Evolutionary conservation across 2,888 invertebrate species (phyloP), one percentile per base, ranked within the genome.

Genomic region (Drosophila anceps): DNA sequence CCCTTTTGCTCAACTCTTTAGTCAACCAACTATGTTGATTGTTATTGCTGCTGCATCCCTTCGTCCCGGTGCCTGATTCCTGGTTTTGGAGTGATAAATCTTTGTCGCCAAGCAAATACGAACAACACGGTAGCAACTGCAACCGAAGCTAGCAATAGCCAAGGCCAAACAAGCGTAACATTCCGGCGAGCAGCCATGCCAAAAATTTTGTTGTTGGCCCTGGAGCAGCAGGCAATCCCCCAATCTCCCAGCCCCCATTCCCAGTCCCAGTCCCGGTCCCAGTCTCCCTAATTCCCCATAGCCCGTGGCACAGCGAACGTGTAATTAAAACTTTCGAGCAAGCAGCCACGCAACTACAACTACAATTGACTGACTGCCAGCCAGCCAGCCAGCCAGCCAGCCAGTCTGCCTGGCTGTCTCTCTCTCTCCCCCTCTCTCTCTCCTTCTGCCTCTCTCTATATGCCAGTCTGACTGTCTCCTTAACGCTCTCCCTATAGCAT

Each of bases 321-420:
- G 92, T 91, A 91, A 91, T 91, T 92, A 91, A 92, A 91, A 91
- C 88, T 91, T 92, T 91, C 50, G 88, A 86, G 91, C 88, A 91
- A 86, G 50, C 91, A 90, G 85, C 81, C 87, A 75, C 80, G 79
- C 80, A 79, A 84, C 69, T 64, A 75, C 66, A 75, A 80, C 81
- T 81, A 82, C 79, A 82, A 86, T 84, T 90, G 90, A 84, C 81
- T 76, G 84, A 82, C 75, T 84, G 66, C 70, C 81, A 73, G 76
- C 37, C 62, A 55, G 58, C 1, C n/a, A n/a, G 66, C 70, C 81
- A 73, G 76, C 37, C 62, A 55, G 58, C 1, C n/a, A n/a, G n/a
- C n/a, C 59, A 44, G 62, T 20, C 62, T 39, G 20, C 13, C 63
- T 51, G 41, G 7, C 71, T 29, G 9, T 0, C 29, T 24, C 13